These are phyloP conservation scores for Lepidochrysops patricia DNA, from an alignment of 2,888 invertebrate genomes.

Conservation along the genomic window DNA sequence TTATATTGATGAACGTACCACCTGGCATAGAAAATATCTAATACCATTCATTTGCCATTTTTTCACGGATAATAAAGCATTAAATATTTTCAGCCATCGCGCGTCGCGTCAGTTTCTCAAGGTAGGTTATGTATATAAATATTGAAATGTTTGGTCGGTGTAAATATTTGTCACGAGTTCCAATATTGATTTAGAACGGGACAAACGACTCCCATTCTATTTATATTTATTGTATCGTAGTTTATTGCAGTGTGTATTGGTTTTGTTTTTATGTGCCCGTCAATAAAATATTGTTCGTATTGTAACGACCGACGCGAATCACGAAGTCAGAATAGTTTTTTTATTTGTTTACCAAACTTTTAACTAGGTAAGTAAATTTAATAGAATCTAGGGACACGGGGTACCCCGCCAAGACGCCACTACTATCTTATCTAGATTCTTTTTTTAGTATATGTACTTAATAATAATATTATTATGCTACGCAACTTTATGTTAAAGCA, in stretches of 20 bases:
- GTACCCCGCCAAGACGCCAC: no score
- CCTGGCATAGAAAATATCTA: no score
- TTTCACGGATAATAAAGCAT: background rate
- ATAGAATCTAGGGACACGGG: no score
- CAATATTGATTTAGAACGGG: conserved; percentile 1
- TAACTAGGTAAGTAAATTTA: no score
- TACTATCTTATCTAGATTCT: no score
- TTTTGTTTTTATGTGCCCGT: background rate
- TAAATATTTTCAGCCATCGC: background rate
- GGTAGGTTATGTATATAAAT: background rate
- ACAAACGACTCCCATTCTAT: conserved; percentile 1
- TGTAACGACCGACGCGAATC: background rate
- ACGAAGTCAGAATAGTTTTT: background rate
- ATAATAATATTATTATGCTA: no score
- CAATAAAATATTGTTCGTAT: background rate
- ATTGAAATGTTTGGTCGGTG: background rate
- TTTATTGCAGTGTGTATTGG: background rate
- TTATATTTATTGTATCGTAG: conserved; percentile 1
- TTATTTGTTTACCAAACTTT: background rate
- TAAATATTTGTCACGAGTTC: conserved; percentile 6
- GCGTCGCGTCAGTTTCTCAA: no score
- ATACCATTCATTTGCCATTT: background rate
- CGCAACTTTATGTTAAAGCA: no score
- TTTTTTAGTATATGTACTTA: no score
- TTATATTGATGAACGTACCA: no score